Conservation (phyloP, 2,888 invertebrate species). For the Cephus pulcher region DNA sequence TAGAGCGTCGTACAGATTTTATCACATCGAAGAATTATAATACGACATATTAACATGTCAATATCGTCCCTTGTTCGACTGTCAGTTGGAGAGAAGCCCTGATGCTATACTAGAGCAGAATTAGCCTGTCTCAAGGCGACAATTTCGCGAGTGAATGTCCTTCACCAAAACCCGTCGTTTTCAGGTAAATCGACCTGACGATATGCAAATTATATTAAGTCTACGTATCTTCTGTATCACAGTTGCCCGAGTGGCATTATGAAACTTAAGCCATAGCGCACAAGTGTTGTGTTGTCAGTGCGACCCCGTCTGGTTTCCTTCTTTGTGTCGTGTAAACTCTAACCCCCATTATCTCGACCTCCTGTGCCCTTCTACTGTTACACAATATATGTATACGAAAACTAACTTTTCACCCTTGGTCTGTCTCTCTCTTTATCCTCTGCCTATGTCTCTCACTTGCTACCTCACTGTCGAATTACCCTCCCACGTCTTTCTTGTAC, state of each 20-base stretch:
- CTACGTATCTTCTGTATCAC: conserved; percentile 51
- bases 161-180: neutral
- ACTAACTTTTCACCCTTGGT: neutral
- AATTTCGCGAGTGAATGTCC: neutral
- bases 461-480: neutral
- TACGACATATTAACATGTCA: neutral
- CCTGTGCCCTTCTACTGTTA: neutral
- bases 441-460: neutral
- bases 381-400: neutral
- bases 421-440: too few relatives aligned
- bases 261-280: conserved; percentile 61
- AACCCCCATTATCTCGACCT: conserved; percentile 44
- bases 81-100: neutral
- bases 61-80: neutral
- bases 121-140: neutral
- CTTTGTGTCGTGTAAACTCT: conserved; percentile 46
- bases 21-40: neutral
- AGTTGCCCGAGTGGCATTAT: conserved; percentile 52
- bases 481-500: neutral
- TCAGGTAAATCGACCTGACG: conserved; percentile 19
- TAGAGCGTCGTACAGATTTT: neutral
- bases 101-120: too few relatives aligned
- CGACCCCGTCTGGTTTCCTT: conserved; percentile 22
- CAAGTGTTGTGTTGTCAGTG: conserved; percentile 56
- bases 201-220: conserved; percentile 58